A percentile compares a stretch with the other conserved stretches of the same genome.
phyloP scores from a whole-genome alignment of 1,140 invertebrate species.

The Zaprionus lachaisei region DNA sequence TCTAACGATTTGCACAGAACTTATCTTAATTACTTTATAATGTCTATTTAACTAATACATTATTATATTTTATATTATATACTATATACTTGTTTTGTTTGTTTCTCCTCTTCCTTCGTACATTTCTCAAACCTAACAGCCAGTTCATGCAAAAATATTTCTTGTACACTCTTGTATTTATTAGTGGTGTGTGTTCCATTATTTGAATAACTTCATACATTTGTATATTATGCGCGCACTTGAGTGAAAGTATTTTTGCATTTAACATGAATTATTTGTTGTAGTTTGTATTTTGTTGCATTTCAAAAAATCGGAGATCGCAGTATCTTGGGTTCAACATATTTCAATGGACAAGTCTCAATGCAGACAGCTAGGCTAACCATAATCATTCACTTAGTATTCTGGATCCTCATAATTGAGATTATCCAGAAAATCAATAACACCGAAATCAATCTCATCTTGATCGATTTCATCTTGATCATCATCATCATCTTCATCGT shows the following conservation, averaged over 20 bases:
- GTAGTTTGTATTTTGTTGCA: conserved; percentile 31
- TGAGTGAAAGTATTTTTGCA: conserved; percentile 34
- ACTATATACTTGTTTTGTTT: conserved; percentile 29
- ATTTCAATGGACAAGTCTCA: conserved; percentile 59
- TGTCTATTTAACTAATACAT: conserved; percentile 68
- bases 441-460: conserved; percentile 47
- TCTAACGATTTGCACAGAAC: conserved; percentile 56
- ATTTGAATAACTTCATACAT: conserved; percentile 66
- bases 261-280: conserved; percentile 31
- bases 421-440: conserved; percentile 28
- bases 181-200: conserved; percentile 40
- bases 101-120: conserved; percentile 19
- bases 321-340: conserved; percentile 70
- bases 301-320: conserved; percentile 71
- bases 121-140: conserved; percentile 72
- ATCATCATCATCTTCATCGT: conserved; percentile 43
- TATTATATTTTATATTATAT: conserved; percentile 44
- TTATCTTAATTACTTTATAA: conserved; percentile 61
- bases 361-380: conserved; percentile 58
- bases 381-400: conserved; percentile 56
- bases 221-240: conserved; percentile 56
- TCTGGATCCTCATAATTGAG: conserved; percentile 55
- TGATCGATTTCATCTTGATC: conserved; percentile 46
- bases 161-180: conserved; percentile 58
- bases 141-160: conserved; percentile 75